Percentiles rank a stretch among this genome's conserved stretches.
Evolutionary conservation across 2,888 invertebrate genomes (phyloP).

Genomic region (Hypomecis atomaria): DNA sequence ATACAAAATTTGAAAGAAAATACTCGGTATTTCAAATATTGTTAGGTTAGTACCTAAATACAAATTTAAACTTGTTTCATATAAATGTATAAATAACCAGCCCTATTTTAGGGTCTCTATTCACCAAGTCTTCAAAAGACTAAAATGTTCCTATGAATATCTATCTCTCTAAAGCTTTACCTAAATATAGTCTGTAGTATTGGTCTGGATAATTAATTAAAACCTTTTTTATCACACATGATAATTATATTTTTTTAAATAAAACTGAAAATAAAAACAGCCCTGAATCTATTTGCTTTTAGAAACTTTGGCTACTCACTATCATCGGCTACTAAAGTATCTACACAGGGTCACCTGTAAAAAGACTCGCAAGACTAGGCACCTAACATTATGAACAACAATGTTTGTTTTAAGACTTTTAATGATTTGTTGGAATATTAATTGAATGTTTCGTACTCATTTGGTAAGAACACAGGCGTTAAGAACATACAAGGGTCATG

Average conservation of each 20-base stretch:
- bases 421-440: too few species aligned
- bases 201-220: not conserved
- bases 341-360: too few species aligned
- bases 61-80: not conserved
- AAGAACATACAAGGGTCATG: too few species aligned
- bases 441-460: too few species aligned
- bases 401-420: too few species aligned
- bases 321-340: too few species aligned
- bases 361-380: too few species aligned
- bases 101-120: conserved; percentile 4
- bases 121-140: conserved; percentile 15
- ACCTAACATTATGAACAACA: too few species aligned
- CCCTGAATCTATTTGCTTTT: too few species aligned
- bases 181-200: not conserved
- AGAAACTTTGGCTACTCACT: too few species aligned
- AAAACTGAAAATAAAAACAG: too few species aligned
- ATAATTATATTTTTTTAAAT: not conserved
- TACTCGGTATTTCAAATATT: conserved; percentile 8
- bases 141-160: conserved; percentile 9
- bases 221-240: not conserved
- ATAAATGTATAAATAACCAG: not conserved
- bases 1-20: conserved; percentile 24
- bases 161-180: conserved; percentile 7
- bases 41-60: not conserved
- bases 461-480: too few species aligned